phyloP scores from a whole-genome alignment of 2,797 vertebrate species.

The Anguilla obscura region DNA sequence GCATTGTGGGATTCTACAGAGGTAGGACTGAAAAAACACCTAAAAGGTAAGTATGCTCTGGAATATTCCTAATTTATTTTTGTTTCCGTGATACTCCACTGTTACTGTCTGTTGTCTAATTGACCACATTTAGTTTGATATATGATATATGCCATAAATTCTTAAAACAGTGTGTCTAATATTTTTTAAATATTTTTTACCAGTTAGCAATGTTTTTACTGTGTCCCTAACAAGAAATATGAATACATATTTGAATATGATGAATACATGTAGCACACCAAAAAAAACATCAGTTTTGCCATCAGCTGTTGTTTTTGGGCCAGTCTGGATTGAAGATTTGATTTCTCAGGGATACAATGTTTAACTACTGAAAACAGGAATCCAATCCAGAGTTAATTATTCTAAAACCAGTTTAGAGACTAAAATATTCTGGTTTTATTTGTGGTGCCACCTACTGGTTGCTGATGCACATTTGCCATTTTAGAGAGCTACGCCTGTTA shows the following conservation, averaged over 20 bases:
- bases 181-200: no score
- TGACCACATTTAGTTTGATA: neutral
- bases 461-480: neutral
- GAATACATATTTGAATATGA: no score
- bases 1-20: neutral
- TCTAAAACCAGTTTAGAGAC: slow-evolving; percentile 22
- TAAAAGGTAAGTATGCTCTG: slow-evolving; percentile 49
- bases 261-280: neutral
- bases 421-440: neutral
- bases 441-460: neutral
- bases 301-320: neutral
- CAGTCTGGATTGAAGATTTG: no score
- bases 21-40: neutral
- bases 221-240: no score
- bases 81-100: no score
- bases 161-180: no score
- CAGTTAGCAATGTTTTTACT: no score
- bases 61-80: no score
- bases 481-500: neutral
- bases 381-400: neutral
- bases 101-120: neutral
- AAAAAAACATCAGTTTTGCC: neutral
- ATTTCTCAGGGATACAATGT: no score
- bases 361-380: neutral
- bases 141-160: neutral